Evolutionary conservation across 2,797 vertebrate genomes (phyloP), one percentile per base, ranked within the genome.

Genomic region (Kryptopterus vitreolus): DNA sequence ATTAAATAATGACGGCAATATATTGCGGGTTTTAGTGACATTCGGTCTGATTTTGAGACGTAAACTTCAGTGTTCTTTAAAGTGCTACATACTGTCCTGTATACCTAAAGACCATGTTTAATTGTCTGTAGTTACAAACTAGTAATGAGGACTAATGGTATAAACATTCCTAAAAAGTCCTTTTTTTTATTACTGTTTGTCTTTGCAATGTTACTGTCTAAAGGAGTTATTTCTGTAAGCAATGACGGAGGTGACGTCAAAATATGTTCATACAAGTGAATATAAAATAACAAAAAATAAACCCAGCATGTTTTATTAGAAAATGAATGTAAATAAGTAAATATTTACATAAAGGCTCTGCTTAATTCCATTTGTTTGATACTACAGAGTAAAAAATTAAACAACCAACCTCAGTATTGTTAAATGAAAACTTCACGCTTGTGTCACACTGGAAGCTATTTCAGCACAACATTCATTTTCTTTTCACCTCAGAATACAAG

Each of bases 271-370:
- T 91, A 89, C 87, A 87, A 77, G 77, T 83, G 53, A 86, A 48
- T 74, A 78, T 81, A 79, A 76, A 59, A 89, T 59, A 86, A 78
- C 71, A 84, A 86, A 82, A n/a, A 86, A 87, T 84, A 80, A 78
- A 84, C 85, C 73, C 78, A 80, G 88, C 85, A 70, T 77, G 81
- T 82, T 83, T 85, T 35, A 69, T 83, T 76, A 87, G 87, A 90
- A 90, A 84, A 92, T 90, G 88, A 87, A 89, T 91, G 93, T 88
- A 89, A 87, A 79, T 91, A 91, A 93, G 91, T 94, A 90, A 92
- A 89, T 93, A 85, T 89, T 92, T 90, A 94, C 90, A 69, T 95
- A 95, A 96, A 97, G 95, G 96, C 94, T 95, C 93, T 85, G 91
- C 91, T 91, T 90, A 89, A 33, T 62, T 87, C 91, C 86, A 46